Percentiles rank a stretch among this genome's conserved stretches.
These are phyloP conservation scores for Brachypalpus laphriformis DNA, from an alignment of 2,888 invertebrate species.

Conservation along the genomic window DNA sequence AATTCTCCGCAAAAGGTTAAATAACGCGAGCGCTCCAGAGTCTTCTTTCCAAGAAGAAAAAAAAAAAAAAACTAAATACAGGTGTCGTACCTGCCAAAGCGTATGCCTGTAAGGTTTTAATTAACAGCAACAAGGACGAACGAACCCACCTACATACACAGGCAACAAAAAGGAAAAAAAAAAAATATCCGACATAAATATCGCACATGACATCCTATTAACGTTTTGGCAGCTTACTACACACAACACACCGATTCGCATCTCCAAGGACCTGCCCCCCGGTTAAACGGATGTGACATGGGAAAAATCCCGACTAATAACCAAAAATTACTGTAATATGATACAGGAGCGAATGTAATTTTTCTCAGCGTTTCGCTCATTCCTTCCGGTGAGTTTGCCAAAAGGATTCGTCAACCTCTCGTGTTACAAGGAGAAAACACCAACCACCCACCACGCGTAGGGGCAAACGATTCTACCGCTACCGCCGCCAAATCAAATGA, in stretches of 20 bases:
- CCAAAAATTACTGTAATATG: conserved; percentile 60
- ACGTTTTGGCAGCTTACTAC: conserved; percentile 55
- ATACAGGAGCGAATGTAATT: conserved; percentile 46
- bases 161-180: background rate
- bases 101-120: conserved; percentile 65
- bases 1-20: conserved; percentile 50
- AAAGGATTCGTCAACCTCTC: conserved; percentile 45
- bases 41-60: background rate
- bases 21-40: conserved; percentile 24
- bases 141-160: background rate
- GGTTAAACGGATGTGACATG: conserved; percentile 50
- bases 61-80: conserved; percentile 41
- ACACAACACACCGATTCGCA: conserved; percentile 6
- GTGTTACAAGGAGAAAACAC: background rate
- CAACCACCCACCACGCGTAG: background rate
- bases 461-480: conserved; percentile 2
- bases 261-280: conserved; percentile 28
- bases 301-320: conserved; percentile 62
- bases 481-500: conserved; percentile 78
- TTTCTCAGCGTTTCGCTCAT: conserved; percentile 17
- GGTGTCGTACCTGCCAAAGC: conserved; percentile 54
- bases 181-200: conserved; percentile 56
- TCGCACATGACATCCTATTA: conserved; percentile 59
- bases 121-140: conserved; percentile 60
- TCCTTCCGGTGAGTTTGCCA: conserved; percentile 14